phyloP scores from a whole-genome alignment of 2,113 vertebrate species.

The Platysteira castanea region DNA sequence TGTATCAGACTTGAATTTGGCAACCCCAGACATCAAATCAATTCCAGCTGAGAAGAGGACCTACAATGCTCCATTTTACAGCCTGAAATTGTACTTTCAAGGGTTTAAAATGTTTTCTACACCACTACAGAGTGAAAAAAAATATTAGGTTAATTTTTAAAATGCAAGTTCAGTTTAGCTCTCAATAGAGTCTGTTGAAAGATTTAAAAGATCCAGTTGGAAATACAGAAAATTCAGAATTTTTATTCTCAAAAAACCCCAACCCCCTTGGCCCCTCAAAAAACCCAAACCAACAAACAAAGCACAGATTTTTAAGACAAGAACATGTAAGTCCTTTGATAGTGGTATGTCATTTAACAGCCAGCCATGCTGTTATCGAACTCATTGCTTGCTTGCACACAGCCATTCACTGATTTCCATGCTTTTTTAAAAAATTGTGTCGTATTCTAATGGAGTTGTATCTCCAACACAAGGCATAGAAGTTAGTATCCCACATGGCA shows the following conservation, averaged over 20 bases:
- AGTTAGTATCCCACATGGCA: background rate
- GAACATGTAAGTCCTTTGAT: background rate
- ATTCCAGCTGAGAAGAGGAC: slow-evolving; percentile 43
- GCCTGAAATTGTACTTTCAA: slow-evolving; percentile 38
- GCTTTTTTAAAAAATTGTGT: background rate
- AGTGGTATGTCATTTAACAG: background rate
- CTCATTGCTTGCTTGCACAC: background rate
- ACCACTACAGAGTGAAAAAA: background rate
- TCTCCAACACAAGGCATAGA: background rate
- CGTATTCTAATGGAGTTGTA: background rate
- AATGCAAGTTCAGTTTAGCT: background rate
- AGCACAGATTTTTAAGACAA: background rate
- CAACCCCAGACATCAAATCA: slow-evolving; percentile 29
- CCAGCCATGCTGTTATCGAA: background rate
- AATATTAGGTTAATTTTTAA: background rate
- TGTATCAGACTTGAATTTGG: slow-evolving; percentile 48
- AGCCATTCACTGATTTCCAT: background rate
- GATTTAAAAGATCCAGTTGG: background rate
- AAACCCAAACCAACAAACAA: background rate
- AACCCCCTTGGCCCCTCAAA: fast-evolving
- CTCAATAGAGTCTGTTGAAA: background rate
- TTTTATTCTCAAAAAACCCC: background rate
- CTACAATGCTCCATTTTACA: background rate
- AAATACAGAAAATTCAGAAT: background rate
- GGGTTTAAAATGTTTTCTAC: background rate